A percentile compares a stretch with the other conserved stretches of the same genome.
Evolutionary conservation across 2,797 vertebrate genomes (phyloP).

Genomic region (Peromyscus attwateri): DNA sequence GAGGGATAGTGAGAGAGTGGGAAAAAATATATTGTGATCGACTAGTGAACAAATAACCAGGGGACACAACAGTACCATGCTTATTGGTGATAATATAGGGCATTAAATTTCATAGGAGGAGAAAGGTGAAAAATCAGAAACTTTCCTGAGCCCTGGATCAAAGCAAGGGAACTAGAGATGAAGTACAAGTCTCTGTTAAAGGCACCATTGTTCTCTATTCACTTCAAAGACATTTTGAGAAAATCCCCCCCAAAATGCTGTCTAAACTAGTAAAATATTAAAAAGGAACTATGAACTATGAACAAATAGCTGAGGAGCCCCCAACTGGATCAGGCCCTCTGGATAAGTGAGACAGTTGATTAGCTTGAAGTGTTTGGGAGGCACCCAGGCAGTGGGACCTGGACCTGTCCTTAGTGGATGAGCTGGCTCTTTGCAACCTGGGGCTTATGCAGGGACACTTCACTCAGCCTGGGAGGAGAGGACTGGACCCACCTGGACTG

Average conservation of each 20-base stretch:
- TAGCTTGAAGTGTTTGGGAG: too few relatives aligned
- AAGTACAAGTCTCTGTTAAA: constrained; percentile 82
- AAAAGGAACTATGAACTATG: constrained; percentile 57
- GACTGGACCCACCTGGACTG: too few relatives aligned
- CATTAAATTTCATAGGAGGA: constrained; percentile 84
- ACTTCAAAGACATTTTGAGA: constrained; percentile 83
- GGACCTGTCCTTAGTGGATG: too few relatives aligned
- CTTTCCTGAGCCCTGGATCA: constrained; percentile 71
- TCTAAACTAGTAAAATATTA: constrained; percentile 68
- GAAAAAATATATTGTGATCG: neutral
- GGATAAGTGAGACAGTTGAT: too few relatives aligned
- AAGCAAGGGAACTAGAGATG: constrained; percentile 82
- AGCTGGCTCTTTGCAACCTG: too few relatives aligned
- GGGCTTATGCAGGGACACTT: too few relatives aligned
- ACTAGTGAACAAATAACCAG: neutral
- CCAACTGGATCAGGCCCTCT: too few relatives aligned
- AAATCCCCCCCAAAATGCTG: constrained; percentile 78
- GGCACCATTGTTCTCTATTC: constrained; percentile 81
- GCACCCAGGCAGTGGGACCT: too few relatives aligned
- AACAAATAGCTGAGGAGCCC: too few relatives aligned
- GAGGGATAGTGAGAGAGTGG: neutral
- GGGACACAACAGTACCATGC: constrained; percentile 52
- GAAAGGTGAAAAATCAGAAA: constrained; percentile 80
- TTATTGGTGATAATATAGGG: constrained; percentile 82
- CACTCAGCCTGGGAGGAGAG: too few relatives aligned